Evolutionary conservation across 2,113 vertebrate species (phyloP).

Genomic region (Rutilus rutilus): DNA sequence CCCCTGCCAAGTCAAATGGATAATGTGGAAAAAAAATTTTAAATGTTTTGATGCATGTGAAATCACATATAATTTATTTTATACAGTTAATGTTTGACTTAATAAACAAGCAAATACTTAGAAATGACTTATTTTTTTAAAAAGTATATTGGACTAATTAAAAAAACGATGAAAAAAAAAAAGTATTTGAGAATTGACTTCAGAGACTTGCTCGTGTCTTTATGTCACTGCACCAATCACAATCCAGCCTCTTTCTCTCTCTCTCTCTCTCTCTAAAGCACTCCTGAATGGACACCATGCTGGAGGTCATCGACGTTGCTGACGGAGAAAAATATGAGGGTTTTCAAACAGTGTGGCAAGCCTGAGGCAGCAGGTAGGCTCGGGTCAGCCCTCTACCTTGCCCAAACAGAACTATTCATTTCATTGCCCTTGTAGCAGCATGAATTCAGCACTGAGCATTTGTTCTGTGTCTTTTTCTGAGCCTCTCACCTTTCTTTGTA

Average conservation of each 20-base stretch:
- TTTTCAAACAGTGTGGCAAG: slow-evolving; percentile 37
- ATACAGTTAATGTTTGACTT: not conserved
- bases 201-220: not conserved
- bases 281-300: slow-evolving; percentile 11
- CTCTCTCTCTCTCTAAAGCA: not conserved
- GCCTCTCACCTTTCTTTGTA: slow-evolving; percentile 8
- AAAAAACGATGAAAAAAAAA: not conserved
- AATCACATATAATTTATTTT: not conserved
- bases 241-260: not conserved
- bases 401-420: slow-evolving; percentile 49
- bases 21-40: too few relatives aligned
- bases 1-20: not conserved
- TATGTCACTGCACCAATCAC: slow-evolving; percentile 2
- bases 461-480: slow-evolving; percentile 24
- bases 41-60: not conserved
- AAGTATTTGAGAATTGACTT: slow-evolving; percentile 2
- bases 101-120: not conserved
- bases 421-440: slow-evolving; percentile 51
- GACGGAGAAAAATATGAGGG: slow-evolving; percentile 54
- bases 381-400: slow-evolving; percentile 45
- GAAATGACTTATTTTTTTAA: not conserved
- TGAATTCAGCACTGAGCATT: slow-evolving; percentile 38
- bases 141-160: not conserved
- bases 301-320: slow-evolving; percentile 45
- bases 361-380: slow-evolving; percentile 43